Evolutionary conservation across 1,140 invertebrate genomes (phyloP), one percentile per base, ranked within the genome.

Genomic region (Carposina sasakii): DNA sequence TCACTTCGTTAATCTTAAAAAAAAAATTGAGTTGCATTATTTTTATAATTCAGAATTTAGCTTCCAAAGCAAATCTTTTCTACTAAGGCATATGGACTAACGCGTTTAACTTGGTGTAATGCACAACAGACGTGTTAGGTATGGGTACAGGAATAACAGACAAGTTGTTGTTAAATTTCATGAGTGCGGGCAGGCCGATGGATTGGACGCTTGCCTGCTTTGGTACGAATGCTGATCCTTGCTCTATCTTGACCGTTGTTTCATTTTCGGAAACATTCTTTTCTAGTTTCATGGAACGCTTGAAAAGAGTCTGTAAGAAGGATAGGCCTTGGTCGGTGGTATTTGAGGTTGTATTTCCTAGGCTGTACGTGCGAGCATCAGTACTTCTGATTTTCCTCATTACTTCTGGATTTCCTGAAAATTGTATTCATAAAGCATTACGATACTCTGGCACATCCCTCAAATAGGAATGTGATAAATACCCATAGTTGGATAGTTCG

Each of bases 41-140:
- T 28, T 28, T 28, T 28, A 28, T 28, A 28, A 28, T 28, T 6
- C 6, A 12, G 24, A 28, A 6, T 6, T 12, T 6, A 28, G 12
- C 24, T 28, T 28, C 6, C 24, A 12, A 6, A 6, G 24, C 24
- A 28, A 28, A 28, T 28, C 6, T 28, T 16, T 15, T 49, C 10
- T 15, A 41, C 57, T 52, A 54, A 34, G 57, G 54, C 4, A 52
- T 55, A 24, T 63, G 54, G 5, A 77, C 44, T 16, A 76, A 39
- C 2, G 76, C 73, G 26, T 69, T 77, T 0, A 77, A 63, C 60
- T 76, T 81, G 15, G 74, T 63, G 22, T 77, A 81, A 46, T 67
- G 71, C 2, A 81, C 69, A 1, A 81, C 61, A 10, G 72, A 75
- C 10, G 71, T 64, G 39, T 81, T 81, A 1, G 76, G 76, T 49